Conservation (phyloP, 2,797 vertebrate species). For the Pseudochirops corinnae region DNA sequence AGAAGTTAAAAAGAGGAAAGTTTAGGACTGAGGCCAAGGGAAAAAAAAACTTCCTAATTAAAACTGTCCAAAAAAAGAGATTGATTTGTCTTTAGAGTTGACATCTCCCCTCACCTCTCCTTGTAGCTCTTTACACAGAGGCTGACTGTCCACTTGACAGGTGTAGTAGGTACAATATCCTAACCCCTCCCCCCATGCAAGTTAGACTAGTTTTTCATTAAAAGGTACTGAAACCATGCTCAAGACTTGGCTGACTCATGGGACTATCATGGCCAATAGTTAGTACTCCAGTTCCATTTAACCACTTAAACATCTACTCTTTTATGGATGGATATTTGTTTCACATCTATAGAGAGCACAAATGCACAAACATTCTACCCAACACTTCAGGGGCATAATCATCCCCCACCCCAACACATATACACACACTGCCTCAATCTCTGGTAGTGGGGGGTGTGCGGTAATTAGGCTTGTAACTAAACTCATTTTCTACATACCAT, state of each 20-base stretch:
- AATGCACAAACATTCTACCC: neutral
- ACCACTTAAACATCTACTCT: neutral
- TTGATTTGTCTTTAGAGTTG: neutral
- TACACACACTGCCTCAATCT: neutral
- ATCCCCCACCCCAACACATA: neutral
- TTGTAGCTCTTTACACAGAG: neutral
- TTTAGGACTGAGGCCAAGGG: neutral
- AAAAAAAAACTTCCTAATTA: neutral
- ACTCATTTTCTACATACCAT: neutral
- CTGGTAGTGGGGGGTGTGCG: neutral
- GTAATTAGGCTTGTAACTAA: neutral
- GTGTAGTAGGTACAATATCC: neutral
- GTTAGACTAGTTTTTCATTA: neutral
- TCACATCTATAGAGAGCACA: neutral
- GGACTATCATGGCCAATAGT: neutral
- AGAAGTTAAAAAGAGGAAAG: neutral
- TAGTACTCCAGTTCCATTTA: neutral
- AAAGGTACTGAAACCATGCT: neutral
- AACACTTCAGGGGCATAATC: neutral
- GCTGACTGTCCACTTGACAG: neutral
- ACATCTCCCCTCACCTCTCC: neutral
- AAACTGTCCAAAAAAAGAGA: neutral
- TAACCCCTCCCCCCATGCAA: neutral
- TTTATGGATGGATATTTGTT: neutral
- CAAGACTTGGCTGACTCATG: neutral